Percentiles rank a stretch among this genome's conserved stretches.
phyloP scores from a whole-genome alignment of 2,888 invertebrate species.

The Torymus tubicola region DNA sequence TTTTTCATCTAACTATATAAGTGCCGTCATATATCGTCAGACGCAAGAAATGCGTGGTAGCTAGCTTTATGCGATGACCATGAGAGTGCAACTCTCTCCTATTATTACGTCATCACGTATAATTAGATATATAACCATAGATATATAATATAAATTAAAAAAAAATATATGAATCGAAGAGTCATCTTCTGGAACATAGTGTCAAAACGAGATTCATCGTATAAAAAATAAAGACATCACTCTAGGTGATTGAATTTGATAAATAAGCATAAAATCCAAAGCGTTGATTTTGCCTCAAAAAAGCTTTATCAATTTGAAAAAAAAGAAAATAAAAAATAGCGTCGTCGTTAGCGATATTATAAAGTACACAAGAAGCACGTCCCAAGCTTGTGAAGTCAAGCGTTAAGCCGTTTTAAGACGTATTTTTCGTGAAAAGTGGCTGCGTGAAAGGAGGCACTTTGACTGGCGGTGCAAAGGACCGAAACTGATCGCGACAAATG shows the following conservation, averaged over 20 bases:
- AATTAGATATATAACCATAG: too few species aligned
- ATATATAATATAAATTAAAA: too few species aligned
- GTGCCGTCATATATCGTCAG: too few species aligned
- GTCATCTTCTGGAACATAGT: too few species aligned
- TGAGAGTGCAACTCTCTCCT: too few species aligned
- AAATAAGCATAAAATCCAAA: conserved; percentile 22
- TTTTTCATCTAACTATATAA: too few species aligned
- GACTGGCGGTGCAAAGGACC: conserved; percentile 54
- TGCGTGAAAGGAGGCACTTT: not conserved
- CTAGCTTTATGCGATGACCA: too few species aligned
- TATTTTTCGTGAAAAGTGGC: conserved; percentile 22
- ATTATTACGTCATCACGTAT: too few species aligned
- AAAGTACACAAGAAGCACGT: conserved; percentile 12
- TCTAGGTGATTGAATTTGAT: not conserved
- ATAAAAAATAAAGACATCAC: conserved; percentile 21
- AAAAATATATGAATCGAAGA: too few species aligned
- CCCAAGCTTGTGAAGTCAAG: not conserved
- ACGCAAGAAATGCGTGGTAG: too few species aligned
- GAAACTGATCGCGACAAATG: conserved; percentile 64
- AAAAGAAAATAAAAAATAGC: conserved; percentile 2
- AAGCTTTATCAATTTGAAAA: conserved; percentile 9
- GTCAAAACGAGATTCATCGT: too few species aligned
- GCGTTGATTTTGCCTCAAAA: not conserved
- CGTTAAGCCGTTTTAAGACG: conserved; percentile 13
- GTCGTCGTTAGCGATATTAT: conserved; percentile 7